Evolutionary conservation across 2,888 invertebrate genomes (phyloP), one percentile per base, ranked within the genome.

Genomic region (Agonum fuliginosum): DNA sequence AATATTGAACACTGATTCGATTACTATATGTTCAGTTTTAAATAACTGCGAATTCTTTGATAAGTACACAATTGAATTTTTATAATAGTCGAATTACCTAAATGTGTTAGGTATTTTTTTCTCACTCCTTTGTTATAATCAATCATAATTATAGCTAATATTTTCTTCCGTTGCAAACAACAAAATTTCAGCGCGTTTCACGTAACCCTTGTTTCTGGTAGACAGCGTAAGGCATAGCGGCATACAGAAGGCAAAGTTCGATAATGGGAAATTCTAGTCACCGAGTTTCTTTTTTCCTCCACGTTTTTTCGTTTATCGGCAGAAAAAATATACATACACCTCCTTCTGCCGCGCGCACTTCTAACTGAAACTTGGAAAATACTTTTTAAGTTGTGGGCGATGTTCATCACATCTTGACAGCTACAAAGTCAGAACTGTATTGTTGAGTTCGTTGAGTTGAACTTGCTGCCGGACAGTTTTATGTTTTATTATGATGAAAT

Each of bases 261-360:
- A 81, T 82, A 82, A 83, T 83, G 83, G 82, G 81, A 83, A 83
- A 82, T 81, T 82, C 82, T 81, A 80, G 81, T 83, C 82, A 81
- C 79, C 81, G 80, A 81, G 80, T 81, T 81, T 81, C 80, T 81
- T 81, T 81, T 81, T 81, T 82, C 70, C 27, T 27, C 46, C 24
- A 5, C 24, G 37, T 54, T 58, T 72, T 71, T 54, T 58, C 54
- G 54, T 72, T 54, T 72, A 72, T 72, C 72, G 72, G 41, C 22
- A 34, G 72, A 54, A 54, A 72, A 72, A 72, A 72, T 72, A 72
- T 72, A 72, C 54, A 72, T 54, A 72, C 72, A 54, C 48, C 12
- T 17, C 14, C 71, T 71, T 30, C 27, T 24, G 19, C 54, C n/a
- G 6, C 17, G 27, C 46, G 27, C 46, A 43, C 20, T 70, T 46